phyloP scores from a whole-genome alignment of 1,140 invertebrate genomes.

The Venustaconcha ellipsiformis region DNA sequence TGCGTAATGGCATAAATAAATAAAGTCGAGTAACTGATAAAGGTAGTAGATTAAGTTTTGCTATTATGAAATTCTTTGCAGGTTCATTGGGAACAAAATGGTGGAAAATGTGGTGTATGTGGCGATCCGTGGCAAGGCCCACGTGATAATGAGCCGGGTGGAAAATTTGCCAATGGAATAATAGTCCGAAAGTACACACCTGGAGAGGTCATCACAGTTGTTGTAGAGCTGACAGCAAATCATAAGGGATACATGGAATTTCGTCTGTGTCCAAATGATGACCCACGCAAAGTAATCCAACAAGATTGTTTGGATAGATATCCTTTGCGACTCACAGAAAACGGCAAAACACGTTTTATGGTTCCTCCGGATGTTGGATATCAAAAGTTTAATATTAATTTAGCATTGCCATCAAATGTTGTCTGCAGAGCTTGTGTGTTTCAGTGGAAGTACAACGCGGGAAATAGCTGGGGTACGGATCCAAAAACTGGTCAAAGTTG shows the following conservation, averaged over 20 bases:
- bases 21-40: no score
- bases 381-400: constrained; percentile 38
- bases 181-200: constrained; percentile 60
- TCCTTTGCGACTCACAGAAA: constrained; percentile 37
- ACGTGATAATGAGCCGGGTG: constrained; percentile 65
- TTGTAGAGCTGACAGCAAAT: constrained; percentile 57
- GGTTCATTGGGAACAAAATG: constrained; percentile 56
- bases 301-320: constrained; percentile 51
- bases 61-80: constrained; percentile 15
- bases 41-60: no score
- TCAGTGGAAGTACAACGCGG: constrained; percentile 67
- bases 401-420: constrained; percentile 54
- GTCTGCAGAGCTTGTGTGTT: constrained; percentile 64
- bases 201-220: constrained; percentile 47
- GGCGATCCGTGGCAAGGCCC: constrained; percentile 57
- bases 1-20: no score
- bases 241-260: constrained; percentile 64
- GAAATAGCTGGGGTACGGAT: constrained; percentile 63
- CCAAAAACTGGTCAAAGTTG: constrained; percentile 41
- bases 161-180: constrained; percentile 66
- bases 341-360: constrained; percentile 28
- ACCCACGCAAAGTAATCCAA: constrained; percentile 46
- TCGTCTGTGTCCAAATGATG: constrained; percentile 67
- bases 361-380: constrained; percentile 35
- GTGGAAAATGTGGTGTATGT: constrained; percentile 68